These are phyloP conservation scores for Listronotus oregonensis DNA, from an alignment of 1,140 invertebrate species.

Conservation along the genomic window DNA sequence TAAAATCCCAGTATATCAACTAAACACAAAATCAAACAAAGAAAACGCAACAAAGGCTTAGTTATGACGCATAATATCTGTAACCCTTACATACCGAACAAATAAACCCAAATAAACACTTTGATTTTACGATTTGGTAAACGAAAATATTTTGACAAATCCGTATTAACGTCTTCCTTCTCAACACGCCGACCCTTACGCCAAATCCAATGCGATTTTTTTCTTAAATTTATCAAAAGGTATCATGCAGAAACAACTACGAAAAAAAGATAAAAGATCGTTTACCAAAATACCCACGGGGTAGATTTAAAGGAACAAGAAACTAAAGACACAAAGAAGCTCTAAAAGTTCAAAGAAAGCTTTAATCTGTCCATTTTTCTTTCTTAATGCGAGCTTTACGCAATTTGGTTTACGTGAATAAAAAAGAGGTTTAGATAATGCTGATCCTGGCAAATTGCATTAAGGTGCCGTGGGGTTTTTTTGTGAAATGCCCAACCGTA, in stretches of 20 bases:
- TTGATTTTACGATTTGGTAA: too few relatives aligned
- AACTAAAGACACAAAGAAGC: constrained; percentile 26
- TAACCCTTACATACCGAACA: too few relatives aligned
- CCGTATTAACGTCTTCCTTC: constrained; percentile 30
- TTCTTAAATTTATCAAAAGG: constrained; percentile 25
- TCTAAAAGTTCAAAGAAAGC: constrained; percentile 25
- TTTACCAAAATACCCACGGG: constrained; percentile 2
- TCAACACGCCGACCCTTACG: constrained; percentile 12
- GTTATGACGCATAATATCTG: too few relatives aligned
- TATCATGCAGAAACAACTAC: constrained; percentile 30
- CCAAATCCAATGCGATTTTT: constrained; percentile 26
- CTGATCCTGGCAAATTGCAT: constrained; percentile 24
- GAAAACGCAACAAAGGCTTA: too few relatives aligned
- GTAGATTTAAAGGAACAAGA: not conserved
- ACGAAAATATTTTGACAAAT: constrained; percentile 39
- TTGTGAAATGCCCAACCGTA: constrained; percentile 33
- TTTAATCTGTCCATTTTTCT: constrained; percentile 36
- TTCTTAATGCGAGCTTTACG: constrained; percentile 28
- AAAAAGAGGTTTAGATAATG: constrained; percentile 30
- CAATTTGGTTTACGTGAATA: constrained; percentile 30
- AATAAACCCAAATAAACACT: too few relatives aligned
- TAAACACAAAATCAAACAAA: too few relatives aligned
- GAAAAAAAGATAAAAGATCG: constrained; percentile 26
- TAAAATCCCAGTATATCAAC: too few relatives aligned
- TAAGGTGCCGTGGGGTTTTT: constrained; percentile 14